Conservation (phyloP, 2,888 invertebrate genomes). For the Dynastes grantii region DNA sequence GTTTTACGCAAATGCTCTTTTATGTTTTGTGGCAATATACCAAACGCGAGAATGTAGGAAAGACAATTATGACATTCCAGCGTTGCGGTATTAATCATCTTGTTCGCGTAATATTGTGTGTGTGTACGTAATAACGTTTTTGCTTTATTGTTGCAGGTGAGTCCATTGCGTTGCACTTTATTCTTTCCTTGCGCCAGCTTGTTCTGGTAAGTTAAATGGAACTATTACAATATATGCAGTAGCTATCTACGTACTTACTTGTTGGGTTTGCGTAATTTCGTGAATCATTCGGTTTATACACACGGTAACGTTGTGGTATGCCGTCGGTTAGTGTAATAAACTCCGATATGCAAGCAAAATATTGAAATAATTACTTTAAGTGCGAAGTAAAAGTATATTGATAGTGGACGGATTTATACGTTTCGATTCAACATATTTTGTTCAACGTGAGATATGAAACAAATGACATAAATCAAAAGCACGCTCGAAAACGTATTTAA, state of each 20-base stretch:
- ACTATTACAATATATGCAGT: constrained; percentile 23
- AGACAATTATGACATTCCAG: background rate
- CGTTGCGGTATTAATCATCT: constrained; percentile 8
- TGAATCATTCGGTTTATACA: constrained; percentile 30
- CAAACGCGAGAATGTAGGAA: too few relatives aligned
- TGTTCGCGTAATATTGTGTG: background rate
- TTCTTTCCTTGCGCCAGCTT: constrained; percentile 3
- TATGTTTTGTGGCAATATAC: too few relatives aligned
- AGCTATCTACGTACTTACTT: background rate
- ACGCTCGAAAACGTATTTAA: too few relatives aligned
- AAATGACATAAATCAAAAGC: background rate
- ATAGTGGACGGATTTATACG: too few relatives aligned
- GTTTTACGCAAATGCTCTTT: too few relatives aligned
- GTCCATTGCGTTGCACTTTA: constrained; percentile 33
- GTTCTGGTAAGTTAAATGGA: constrained; percentile 25
- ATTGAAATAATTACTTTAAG: background rate
- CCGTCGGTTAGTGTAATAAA: constrained; percentile 11
- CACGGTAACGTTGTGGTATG: background rate
- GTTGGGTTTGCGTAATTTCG: constrained; percentile 29
- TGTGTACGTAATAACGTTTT: background rate
- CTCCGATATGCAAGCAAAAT: background rate
- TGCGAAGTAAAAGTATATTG: too few relatives aligned
- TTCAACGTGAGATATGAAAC: too few relatives aligned
- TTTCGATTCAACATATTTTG: too few relatives aligned
- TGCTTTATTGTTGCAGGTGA: constrained; percentile 44